phyloP scores from a whole-genome alignment of 2,113 vertebrate species.

The Ctenomys sociabilis region DNA sequence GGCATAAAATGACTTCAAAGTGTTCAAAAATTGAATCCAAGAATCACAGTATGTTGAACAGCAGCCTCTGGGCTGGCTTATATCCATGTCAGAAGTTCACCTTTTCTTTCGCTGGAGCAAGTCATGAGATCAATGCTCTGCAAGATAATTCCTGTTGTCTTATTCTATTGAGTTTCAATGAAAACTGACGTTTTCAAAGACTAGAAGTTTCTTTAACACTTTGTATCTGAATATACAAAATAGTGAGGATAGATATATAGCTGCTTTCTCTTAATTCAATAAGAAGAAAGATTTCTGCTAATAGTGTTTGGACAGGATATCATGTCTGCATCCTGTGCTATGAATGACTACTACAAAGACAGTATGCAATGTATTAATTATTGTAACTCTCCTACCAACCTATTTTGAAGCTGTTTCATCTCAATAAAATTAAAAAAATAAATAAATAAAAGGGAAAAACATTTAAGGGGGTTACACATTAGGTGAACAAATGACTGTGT shows the following conservation, averaged over 20 bases:
- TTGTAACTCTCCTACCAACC: too few relatives aligned
- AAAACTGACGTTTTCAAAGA: constrained; percentile 27
- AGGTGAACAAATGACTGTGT: constrained; percentile 10
- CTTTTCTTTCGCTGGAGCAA: constrained; percentile 61
- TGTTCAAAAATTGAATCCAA: constrained; percentile 81
- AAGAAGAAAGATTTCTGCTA: too few relatives aligned
- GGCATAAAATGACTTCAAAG: constrained; percentile 82
- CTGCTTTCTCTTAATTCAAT: too few relatives aligned
- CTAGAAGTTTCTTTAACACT: not conserved
- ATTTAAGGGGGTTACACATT: not conserved
- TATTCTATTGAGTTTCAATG: constrained; percentile 66
- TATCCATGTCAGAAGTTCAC: constrained; percentile 76
- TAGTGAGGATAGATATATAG: too few relatives aligned
- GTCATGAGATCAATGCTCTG: constrained; percentile 63
- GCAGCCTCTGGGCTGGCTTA: constrained; percentile 73
- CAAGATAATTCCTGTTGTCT: constrained; percentile 61
- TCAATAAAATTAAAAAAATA: too few relatives aligned
- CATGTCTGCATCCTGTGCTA: too few relatives aligned
- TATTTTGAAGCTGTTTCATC: too few relatives aligned
- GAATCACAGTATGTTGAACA: constrained; percentile 74
- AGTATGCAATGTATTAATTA: too few relatives aligned
- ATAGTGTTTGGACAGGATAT: too few relatives aligned
- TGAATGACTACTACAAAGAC: too few relatives aligned
- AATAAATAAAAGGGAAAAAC: too few relatives aligned
- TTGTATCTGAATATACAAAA: too few relatives aligned